Base-by-base conservation (phyloP, 2,888 invertebrate genomes). In the Germaria angustata region DNA sequence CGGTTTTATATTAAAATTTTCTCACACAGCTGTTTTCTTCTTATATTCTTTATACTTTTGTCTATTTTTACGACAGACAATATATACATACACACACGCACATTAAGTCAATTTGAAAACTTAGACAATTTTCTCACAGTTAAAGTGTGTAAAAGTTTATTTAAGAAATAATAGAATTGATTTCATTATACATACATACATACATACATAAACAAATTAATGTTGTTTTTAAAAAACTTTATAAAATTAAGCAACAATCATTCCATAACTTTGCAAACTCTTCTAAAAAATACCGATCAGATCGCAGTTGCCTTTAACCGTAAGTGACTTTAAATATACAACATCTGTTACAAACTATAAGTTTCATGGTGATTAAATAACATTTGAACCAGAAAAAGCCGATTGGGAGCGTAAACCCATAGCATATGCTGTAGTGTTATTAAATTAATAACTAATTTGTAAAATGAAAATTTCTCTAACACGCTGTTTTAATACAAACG, bases 11-110 rank as follows among this genome's bases (percentile, higher is more conserved):
- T 49, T 39, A 1, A 2, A 39, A 3, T 49, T 68, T 53, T 39
- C 20, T 22, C 1, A 24, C 28, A 65, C 81, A 81, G 78, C 73
- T 78, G 78, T 55, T 71, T 68, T 73, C 7, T 7, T 53, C 5
- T 34, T 49, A 17, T n/a, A 49, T 36, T 22, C 28, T 24, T 34
- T 20, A 44, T 2, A 22, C 15, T 49, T 15, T 36, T 59, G 34
- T 51, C 44, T 55, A 22, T 53, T 63, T 34, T 73, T 53, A 15
- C 17, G 5, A 24, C n/a, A 63, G 20, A 55, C 71, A 51, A 6
- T 28, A 28, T 6, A 28, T 28, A 28, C 3, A 28, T 28, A n/a
- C 15, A 34, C 49, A 49, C 28, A 32, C 34, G n/a, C n/a, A n/a
- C n/a, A 61, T 20, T 41, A 24, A 8, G 5, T 34, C 34, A 41